phyloP scores from a whole-genome alignment of 2,113 vertebrate species.

The Nerophis ophidion region DNA sequence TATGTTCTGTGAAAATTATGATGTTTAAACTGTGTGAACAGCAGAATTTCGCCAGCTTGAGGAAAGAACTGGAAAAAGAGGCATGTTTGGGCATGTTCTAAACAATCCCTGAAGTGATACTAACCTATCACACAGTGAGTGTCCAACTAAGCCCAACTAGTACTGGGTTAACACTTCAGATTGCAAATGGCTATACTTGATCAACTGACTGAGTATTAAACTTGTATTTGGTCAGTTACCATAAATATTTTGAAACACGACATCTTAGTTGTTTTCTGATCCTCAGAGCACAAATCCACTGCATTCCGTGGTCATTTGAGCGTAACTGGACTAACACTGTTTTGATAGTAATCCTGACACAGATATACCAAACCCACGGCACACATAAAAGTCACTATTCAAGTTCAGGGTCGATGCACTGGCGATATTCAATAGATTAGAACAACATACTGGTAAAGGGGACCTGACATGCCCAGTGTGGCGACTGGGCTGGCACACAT shows the following conservation, averaged over 20 bases:
- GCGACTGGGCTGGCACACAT: neutral
- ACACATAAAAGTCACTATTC: neutral
- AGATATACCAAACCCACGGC: conserved; percentile 3
- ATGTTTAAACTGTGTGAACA: conserved; percentile 23
- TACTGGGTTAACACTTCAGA: neutral
- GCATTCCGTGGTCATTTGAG: conserved; percentile 61
- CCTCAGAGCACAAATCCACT: conserved; percentile 30
- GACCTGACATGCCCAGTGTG: conserved; percentile 1
- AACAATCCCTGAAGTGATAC: conserved; percentile 29
- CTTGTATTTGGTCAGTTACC: conserved; percentile 17
- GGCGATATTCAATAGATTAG: conserved; percentile 1
- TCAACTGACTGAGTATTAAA: conserved; percentile 33
- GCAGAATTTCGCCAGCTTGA: conserved; percentile 24
- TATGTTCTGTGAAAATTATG: neutral
- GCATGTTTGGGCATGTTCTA: conserved; percentile 54
- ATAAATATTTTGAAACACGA: conserved; percentile 51
- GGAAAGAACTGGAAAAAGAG: conserved; percentile 18
- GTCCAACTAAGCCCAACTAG: conserved; percentile 19
- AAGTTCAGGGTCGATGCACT: neutral
- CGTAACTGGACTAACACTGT: conserved; percentile 33
- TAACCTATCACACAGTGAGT: conserved; percentile 6
- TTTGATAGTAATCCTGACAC: conserved; percentile 40
- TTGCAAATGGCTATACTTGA: conserved; percentile 17
- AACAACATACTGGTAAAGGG: conserved; percentile 1
- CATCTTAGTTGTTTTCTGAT: conserved; percentile 50